Evolutionary conservation across 2,797 vertebrate genomes (phyloP), one percentile per base, ranked within the genome.

Genomic region (Antennarius maculatus): DNA sequence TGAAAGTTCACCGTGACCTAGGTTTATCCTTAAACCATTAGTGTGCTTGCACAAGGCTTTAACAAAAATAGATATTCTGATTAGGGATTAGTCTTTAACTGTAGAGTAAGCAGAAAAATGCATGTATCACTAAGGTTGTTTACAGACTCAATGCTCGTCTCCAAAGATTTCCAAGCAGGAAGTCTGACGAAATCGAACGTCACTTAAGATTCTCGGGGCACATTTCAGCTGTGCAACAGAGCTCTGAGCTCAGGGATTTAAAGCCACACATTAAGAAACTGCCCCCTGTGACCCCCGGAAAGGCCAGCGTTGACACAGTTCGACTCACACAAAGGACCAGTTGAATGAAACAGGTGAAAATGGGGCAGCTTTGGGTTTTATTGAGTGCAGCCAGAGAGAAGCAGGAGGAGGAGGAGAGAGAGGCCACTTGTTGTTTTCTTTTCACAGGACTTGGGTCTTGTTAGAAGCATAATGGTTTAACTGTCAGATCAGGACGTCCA

Each of bases 261-360:
- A 79, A 61, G 50, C 27, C 18, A 23, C 8, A 2, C 50, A 31
- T 61, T 63, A 37, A 66, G 53, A 68, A 41, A 2, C 14, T 27
- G 56, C 18, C 67, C 76, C n/a, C 57, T 2, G 53, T 70, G 79
- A 82, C 83, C 82, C 45, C 61, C 27, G 49, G 43, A 59, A 80
- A 74, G 57, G 58, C 57, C 70, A 0, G n/a, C 34, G 39, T 60
- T 18, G 62, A 64, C 74, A 66, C 82, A 80, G 66, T 62, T 71
- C 18, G 8, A 16, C 54, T 66, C 74, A 42, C 61, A 76, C 70
- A 83, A 79, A 80, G 69, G 61, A 39, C 34, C 55, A 18, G 66
- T 29, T 74, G 69, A 81, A 84, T 60, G 41, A 69, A 74, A 79
- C 79, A 84, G 88, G 87, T 88, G 85, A 68, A 80, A 77, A 60